These are phyloP conservation scores for Lissocephala sabroskyi DNA, from an alignment of 2,888 invertebrate species.

Conservation along the genomic window DNA sequence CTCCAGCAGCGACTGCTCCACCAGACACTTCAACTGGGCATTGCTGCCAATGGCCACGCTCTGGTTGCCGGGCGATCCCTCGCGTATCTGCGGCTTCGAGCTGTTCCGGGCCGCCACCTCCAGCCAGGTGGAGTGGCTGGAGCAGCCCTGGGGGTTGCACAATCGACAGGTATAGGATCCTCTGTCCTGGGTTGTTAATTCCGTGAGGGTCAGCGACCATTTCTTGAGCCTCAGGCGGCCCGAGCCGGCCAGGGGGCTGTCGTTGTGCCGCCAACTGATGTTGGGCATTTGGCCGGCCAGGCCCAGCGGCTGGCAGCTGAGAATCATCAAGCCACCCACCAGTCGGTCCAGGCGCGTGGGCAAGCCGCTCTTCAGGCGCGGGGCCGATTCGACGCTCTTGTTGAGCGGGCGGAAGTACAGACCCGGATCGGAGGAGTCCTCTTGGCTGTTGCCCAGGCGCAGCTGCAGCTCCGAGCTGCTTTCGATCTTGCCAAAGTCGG, in stretches of 20 bases:
- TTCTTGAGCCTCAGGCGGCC: conserved; percentile 75
- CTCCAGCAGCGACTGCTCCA: conserved; percentile 80
- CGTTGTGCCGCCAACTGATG: conserved; percentile 88
- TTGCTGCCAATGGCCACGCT: conserved; percentile 82
- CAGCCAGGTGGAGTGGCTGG: conserved; percentile 79
- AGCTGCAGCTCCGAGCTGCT: background rate
- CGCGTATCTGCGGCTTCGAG: conserved; percentile 84
- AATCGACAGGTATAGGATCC: conserved; percentile 92
- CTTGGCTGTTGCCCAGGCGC: background rate
- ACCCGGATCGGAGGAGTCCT: no score
- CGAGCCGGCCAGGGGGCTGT: conserved; percentile 67
- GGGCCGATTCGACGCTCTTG: background rate
- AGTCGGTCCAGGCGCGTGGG: conserved; percentile 75
- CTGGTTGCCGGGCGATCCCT: conserved; percentile 84
- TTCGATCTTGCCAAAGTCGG: conserved; percentile 26
- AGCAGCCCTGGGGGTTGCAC: conserved; percentile 85
- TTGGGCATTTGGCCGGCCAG: conserved; percentile 77
- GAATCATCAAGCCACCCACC: conserved; percentile 81
- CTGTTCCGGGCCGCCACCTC: conserved; percentile 86
- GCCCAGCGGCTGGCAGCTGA: conserved; percentile 81
- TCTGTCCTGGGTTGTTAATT: conserved; percentile 84
- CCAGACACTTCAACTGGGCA: conserved; percentile 81
- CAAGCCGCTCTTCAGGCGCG: conserved; percentile 5
- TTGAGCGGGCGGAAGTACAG: conserved; percentile 22
- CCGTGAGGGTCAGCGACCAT: conserved; percentile 83